Evolutionary conservation across 2,888 invertebrate genomes (phyloP), one percentile per base, ranked within the genome.

Genomic region (Neoitamus cyanurus): DNA sequence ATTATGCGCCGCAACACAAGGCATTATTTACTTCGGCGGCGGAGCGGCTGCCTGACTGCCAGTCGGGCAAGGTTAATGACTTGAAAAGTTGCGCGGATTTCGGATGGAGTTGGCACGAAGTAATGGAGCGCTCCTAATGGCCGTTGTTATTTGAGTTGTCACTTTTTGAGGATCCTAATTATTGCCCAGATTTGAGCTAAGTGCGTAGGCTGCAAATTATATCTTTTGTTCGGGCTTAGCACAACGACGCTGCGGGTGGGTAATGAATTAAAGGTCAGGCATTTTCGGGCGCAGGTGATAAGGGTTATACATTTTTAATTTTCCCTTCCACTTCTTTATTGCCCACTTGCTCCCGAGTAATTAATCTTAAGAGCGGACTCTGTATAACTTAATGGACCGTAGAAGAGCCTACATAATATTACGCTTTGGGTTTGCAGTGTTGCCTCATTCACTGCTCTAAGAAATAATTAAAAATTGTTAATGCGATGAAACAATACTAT

Each of bases 1-100:
- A 80, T 80, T 58, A 80, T 80, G 78, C 78, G 78, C 48, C 78
- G 58, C 78, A 80, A 34, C 78, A 80, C 58, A 15, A 34, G 31
- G 15, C 78, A 25, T 48, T 80, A 80, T 80, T 80, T 80, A 58
- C 58, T 48, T 46, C n/a, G 20, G 34, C 20, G 42, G 78, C 28
- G 6, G 13, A 78, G 15, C 4, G 15, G 3, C 46, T 13, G 58
- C 9, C 31, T n/a, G n/a, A n/a, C n/a, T n/a, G n/a, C 15, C 31
- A 15, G 73, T n/a, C 20, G 46, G 46, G n/a, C n/a, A 15, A 30
- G 34, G 78, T 80, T 80, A 80, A 80, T 80, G 78, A 58, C 58
- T 58, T 58, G 78, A 80, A 80, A 80, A 42, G 42, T 58, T 34
- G 58, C 20, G 28, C 3, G 78, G 31, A 46, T 46, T 31, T 48